Conservation (phyloP, 2,888 invertebrate species). For the Idaea dimidiata region DNA sequence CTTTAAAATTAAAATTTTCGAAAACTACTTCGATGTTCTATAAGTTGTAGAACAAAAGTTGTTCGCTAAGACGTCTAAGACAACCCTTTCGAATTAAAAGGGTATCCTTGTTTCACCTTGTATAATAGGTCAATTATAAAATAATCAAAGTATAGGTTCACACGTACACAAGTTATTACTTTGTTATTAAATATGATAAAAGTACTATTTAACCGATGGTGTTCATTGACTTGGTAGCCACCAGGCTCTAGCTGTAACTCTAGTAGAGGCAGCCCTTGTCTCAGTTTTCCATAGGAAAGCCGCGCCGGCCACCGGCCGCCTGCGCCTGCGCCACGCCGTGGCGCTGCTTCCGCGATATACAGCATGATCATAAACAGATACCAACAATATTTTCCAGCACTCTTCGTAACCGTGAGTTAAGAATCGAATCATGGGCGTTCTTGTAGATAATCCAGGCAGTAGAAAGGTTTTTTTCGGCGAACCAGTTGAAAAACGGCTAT, state of each 20-base stretch:
- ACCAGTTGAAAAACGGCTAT: too few species aligned
- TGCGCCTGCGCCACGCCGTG: constrained; percentile 13
- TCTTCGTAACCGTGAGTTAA: too few species aligned
- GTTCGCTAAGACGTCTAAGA: too few species aligned
- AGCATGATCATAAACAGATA: constrained; percentile 24
- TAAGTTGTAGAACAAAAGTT: too few species aligned
- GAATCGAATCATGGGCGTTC: too few species aligned
- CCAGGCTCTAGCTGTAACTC: neutral
- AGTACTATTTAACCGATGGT: neutral
- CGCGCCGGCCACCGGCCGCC: constrained; percentile 51
- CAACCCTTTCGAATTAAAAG: too few species aligned
- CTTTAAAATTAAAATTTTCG: too few species aligned
- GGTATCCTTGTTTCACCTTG: too few species aligned
- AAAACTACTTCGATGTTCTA: too few species aligned
- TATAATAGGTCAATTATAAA: too few species aligned
- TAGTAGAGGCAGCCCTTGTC: constrained; percentile 27
- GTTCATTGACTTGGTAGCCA: neutral
- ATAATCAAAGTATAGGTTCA: neutral
- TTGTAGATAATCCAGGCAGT: too few species aligned
- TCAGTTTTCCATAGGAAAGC: constrained; percentile 57
- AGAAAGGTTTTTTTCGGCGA: too few species aligned
- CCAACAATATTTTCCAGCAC: neutral
- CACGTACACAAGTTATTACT: neutral
- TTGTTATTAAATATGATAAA: neutral
- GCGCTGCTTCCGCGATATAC: constrained; percentile 51